phyloP scores from a whole-genome alignment of 2,797 vertebrate species.

The Pogonophryne albipinna region DNA sequence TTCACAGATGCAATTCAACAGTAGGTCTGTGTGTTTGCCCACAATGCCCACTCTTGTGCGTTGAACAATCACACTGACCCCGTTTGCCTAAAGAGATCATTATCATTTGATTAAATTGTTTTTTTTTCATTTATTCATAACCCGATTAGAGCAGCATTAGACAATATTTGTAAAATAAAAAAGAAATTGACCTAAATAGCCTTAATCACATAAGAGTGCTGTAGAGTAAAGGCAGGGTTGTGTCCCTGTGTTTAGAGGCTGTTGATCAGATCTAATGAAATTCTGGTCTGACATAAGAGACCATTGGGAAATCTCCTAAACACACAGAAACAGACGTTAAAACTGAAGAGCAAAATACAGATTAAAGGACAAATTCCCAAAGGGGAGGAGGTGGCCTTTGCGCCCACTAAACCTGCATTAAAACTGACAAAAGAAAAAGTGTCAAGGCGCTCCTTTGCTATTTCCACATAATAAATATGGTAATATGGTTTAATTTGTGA shows the following conservation, averaged over 20 bases:
- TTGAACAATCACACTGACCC: slow-evolving; percentile 26
- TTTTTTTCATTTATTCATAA: slow-evolving; percentile 61
- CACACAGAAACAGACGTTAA: not conserved
- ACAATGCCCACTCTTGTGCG: no score
- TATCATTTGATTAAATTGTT: slow-evolving; percentile 48
- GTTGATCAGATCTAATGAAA: slow-evolving; percentile 37
- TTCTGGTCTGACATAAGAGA: slow-evolving; percentile 2
- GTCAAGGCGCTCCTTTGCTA: no score
- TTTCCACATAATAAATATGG: no score
- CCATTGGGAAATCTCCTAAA: slow-evolving; percentile 2
- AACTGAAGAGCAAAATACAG: slow-evolving; percentile 2
- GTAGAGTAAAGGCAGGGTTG: not conserved
- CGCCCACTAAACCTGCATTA: no score
- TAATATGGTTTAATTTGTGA: no score
- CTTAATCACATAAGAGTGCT: slow-evolving; percentile 35
- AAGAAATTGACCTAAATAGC: slow-evolving; percentile 14
- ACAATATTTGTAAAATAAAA: slow-evolving; percentile 34
- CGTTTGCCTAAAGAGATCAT: slow-evolving; percentile 35
- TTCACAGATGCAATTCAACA: not conserved
- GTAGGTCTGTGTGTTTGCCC: slow-evolving; percentile 26
- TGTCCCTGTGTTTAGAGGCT: slow-evolving; percentile 14
- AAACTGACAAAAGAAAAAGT: no score
- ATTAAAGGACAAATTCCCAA: not conserved
- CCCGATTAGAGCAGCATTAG: slow-evolving; percentile 52
- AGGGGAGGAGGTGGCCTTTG: no score